A percentile compares a stretch with the other conserved stretches of the same genome.
These are phyloP conservation scores for Phymastichus coffea DNA, from an alignment of 1,140 invertebrate genomes.

Conservation along the genomic window DNA sequence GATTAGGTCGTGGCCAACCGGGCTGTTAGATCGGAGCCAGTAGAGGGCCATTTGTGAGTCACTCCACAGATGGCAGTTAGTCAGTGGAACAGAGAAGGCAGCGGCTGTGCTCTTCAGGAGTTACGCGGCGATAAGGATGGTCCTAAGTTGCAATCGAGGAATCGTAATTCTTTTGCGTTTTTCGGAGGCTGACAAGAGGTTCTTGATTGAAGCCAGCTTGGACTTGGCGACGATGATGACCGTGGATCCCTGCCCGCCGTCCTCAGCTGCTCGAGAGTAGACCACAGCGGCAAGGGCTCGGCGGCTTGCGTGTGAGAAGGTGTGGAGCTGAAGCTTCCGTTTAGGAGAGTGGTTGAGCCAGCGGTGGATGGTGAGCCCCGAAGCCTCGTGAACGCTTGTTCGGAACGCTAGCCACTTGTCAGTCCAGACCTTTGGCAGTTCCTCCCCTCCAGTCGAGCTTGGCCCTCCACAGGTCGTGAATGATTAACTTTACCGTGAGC, in stretches of 20 bases:
- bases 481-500: neutral
- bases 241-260: too few species aligned
- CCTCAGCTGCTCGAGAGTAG: neutral
- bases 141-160: neutral
- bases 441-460: neutral
- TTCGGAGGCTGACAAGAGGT: neutral
- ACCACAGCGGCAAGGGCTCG: neutral
- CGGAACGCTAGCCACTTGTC: too few species aligned
- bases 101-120: neutral
- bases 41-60: too few species aligned
- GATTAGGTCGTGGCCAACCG: too few species aligned
- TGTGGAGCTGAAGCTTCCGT: too few species aligned
- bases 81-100: neutral
- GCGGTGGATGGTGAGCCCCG: neutral
- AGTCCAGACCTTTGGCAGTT: neutral
- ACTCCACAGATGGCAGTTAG: too few species aligned
- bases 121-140: neutral
- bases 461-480: neutral
- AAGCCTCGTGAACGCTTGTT: neutral
- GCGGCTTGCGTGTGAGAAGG: neutral
- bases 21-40: too few species aligned
- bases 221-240: too few species aligned
- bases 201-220: neutral
- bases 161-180: neutral
- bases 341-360: neutral